A percentile compares a stretch with the other conserved stretches of the same genome.
Evolutionary conservation across 2,113 vertebrate species (phyloP).

Genomic region (Eulacestoma nigropectus): DNA sequence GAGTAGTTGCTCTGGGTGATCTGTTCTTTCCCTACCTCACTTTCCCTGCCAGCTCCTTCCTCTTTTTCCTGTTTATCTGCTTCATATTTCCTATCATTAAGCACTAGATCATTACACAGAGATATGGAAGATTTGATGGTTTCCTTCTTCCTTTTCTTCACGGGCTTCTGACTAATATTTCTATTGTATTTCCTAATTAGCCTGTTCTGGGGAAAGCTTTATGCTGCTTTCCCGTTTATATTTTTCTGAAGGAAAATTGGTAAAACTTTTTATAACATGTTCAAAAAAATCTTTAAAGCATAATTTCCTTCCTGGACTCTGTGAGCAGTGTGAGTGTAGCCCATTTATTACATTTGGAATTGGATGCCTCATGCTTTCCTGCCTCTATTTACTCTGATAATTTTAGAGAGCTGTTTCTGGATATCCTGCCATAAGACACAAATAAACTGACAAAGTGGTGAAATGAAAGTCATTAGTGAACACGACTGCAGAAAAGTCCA

Average conservation of each 20-base stretch:
- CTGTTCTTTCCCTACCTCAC: not conserved
- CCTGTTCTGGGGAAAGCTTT: not conserved
- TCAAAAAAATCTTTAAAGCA: not conserved
- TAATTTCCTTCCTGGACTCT: not conserved
- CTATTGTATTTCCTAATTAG: constrained; percentile 8
- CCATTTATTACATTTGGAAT: not conserved
- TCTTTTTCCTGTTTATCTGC: constrained; percentile 20
- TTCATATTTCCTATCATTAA: not conserved
- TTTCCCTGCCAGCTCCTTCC: not conserved
- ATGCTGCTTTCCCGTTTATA: not conserved
- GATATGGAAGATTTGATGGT: not conserved
- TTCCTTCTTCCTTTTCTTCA: not conserved
- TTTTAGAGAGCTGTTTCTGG: not conserved
- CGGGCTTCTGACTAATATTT: not conserved
- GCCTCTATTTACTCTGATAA: not conserved
- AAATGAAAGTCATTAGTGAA: not conserved
- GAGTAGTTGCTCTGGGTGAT: not conserved
- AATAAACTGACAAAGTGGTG: not conserved
- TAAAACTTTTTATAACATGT: not conserved
- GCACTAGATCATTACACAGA: not conserved
- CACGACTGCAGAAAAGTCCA: not conserved
- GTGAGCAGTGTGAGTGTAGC: not conserved
- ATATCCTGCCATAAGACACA: not conserved
- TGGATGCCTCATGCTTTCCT: not conserved
- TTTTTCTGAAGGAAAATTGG: not conserved